phyloP scores from a whole-genome alignment of 1,140 invertebrate species.

The Papilio machaon region DNA sequence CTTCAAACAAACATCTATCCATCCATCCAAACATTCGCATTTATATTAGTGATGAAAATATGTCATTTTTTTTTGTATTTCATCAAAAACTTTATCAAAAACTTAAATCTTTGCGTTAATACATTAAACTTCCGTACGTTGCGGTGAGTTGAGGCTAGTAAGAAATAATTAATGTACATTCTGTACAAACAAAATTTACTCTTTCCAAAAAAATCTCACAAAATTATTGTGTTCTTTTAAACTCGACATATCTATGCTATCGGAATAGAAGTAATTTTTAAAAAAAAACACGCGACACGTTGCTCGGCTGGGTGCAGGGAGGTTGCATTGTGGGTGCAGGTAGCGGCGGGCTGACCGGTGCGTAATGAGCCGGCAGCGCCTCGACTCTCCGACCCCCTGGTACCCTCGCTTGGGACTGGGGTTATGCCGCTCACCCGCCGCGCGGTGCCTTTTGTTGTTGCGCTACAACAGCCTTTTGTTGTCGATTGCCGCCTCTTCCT shows the following conservation, averaged over 20 bases:
- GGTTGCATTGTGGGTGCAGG: not conserved
- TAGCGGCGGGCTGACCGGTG: not conserved
- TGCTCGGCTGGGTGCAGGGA: not conserved
- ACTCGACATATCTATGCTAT: not conserved
- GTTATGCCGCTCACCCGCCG: not conserved
- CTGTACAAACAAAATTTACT: too few relatives aligned
- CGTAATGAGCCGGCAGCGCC: not conserved
- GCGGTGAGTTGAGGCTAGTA: too few relatives aligned
- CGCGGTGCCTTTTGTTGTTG: not conserved
- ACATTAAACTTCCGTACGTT: too few relatives aligned
- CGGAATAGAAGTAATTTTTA: not conserved
- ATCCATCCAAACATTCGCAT: too few relatives aligned
- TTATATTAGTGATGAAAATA: too few relatives aligned
- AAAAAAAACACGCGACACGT: not conserved
- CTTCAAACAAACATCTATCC: too few relatives aligned
- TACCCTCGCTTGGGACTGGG: not conserved
- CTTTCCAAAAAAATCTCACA: too few relatives aligned
- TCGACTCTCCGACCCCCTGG: not conserved
- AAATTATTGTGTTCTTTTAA: too few relatives aligned
- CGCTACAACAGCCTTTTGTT: constrained; percentile 5
- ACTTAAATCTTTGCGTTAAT: too few relatives aligned
- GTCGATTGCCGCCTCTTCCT: not conserved
- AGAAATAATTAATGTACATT: too few relatives aligned
- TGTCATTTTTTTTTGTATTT: too few relatives aligned
- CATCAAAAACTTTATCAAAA: too few relatives aligned